Conservation (phyloP, 92 coral and sea anemone species). For the Metridium senile region DNA sequence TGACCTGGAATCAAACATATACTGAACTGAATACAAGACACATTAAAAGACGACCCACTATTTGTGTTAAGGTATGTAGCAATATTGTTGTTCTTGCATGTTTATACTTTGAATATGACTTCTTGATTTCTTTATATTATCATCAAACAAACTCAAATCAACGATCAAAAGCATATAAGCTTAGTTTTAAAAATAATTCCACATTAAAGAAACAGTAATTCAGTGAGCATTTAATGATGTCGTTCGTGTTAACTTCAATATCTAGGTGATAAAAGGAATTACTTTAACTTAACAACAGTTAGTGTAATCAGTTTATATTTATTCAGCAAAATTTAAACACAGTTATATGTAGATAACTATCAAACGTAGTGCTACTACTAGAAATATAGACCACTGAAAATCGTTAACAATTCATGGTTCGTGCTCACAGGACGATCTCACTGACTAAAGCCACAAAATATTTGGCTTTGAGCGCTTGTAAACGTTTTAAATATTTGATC, state of each 20-base stretch:
- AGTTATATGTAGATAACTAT: background rate
- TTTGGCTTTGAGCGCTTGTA: background rate
- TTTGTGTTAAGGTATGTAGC: no score
- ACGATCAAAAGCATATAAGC: background rate
- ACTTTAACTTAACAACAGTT: no score
- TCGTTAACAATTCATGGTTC: constrained; percentile 16
- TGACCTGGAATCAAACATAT: no score
- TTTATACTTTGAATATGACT: background rate
- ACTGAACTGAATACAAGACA: no score
- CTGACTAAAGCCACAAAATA: background rate
- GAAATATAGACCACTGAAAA: background rate
- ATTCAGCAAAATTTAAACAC: constrained; percentile 1
- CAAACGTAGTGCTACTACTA: background rate
- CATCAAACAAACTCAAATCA: background rate
- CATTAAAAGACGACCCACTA: no score
- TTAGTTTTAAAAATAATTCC: no score
- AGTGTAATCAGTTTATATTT: no score
- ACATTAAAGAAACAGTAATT: no score
- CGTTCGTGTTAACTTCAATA: no score
- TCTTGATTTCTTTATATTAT: background rate
- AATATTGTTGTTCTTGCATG: background rate
- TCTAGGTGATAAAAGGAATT: background rate
- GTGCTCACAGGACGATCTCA: background rate
- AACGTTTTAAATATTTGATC: background rate
- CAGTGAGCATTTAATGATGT: no score